Percentiles rank a stretch among this genome's conserved stretches.
Evolutionary conservation across 2,113 vertebrate species (phyloP).

Genomic region (Patagioenas fasciata): DNA sequence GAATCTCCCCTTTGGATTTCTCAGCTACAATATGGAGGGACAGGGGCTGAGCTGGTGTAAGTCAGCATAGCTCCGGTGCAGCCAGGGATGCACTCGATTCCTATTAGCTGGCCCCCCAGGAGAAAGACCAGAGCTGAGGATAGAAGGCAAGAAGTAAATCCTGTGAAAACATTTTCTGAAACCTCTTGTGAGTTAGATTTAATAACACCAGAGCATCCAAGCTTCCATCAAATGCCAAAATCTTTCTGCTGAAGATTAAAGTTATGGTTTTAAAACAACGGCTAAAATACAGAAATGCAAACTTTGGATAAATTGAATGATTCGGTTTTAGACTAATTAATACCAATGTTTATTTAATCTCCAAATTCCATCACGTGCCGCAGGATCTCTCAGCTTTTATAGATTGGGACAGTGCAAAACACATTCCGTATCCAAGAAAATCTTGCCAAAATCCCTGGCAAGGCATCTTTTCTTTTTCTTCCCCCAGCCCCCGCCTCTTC

Average conservation of each 20-base stretch:
- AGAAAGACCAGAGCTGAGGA: neutral
- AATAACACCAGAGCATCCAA: neutral
- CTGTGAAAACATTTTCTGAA: constrained; percentile 35
- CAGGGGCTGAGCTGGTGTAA: neutral
- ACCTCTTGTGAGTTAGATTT: neutral
- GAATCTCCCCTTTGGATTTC: neutral
- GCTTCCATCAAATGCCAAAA: neutral
- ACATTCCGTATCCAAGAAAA: constrained; percentile 60
- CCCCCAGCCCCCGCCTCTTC: too few relatives aligned
- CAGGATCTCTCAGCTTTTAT: constrained; percentile 39
- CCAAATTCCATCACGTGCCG: constrained; percentile 30
- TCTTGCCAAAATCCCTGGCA: constrained; percentile 62
- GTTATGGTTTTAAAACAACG: neutral
- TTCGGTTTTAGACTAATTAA: constrained; percentile 48
- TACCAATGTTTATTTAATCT: constrained; percentile 68
- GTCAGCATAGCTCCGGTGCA: neutral
- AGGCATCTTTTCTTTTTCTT: neutral
- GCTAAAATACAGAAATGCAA: neutral
- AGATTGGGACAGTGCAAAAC: constrained; percentile 52
- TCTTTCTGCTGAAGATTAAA: neutral
- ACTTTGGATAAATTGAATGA: neutral
- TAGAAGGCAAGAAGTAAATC: neutral
- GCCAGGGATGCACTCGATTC: neutral
- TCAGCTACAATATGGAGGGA: neutral
- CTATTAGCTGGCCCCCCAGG: neutral